Conservation (phyloP, 2,113 vertebrate species). For the Ornithorhynchus anatinus region DNA sequence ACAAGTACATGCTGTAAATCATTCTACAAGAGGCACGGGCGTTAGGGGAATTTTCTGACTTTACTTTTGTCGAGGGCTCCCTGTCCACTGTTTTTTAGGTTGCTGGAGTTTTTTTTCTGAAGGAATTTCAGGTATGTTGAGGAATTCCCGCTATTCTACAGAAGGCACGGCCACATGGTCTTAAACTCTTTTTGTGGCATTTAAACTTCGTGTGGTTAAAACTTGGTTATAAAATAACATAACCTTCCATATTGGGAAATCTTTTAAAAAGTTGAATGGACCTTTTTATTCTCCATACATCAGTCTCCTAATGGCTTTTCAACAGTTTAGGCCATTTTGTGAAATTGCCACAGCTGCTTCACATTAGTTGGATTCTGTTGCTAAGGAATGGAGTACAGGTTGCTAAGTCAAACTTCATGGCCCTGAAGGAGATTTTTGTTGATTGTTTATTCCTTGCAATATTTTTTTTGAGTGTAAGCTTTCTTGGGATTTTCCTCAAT, state of each 20-base stretch:
- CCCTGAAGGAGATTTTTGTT: constrained; percentile 48
- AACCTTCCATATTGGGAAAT: constrained; percentile 68
- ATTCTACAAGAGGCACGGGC: constrained; percentile 15
- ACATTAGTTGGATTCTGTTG: constrained; percentile 71
- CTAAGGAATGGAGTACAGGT: constrained; percentile 64
- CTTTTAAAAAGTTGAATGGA: constrained; percentile 74
- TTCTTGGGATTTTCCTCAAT: constrained; percentile 42
- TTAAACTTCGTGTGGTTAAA: constrained; percentile 71
- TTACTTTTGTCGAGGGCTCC: constrained; percentile 7
- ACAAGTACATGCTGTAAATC: constrained; percentile 44
- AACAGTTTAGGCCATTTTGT: constrained; percentile 75
- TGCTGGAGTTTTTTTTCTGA: constrained; percentile 38
- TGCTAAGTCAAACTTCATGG: constrained; percentile 63
- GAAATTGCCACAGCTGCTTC: constrained; percentile 78
- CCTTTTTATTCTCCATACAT: constrained; percentile 80
- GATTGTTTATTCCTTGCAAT: constrained; percentile 47
- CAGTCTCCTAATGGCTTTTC: constrained; percentile 78
- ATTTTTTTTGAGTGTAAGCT: constrained; percentile 56
- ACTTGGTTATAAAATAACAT: constrained; percentile 74
- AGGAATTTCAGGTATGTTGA: constrained; percentile 63
- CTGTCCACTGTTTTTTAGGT: constrained; percentile 18
- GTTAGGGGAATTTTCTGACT: constrained; percentile 17
- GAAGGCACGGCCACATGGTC: constrained; percentile 56
- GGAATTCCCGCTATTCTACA: constrained; percentile 63
- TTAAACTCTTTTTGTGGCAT: constrained; percentile 71